Evolutionary conservation across 2,888 invertebrate species (phyloP).

Genomic region (Vannuccia rotundouncinata): DNA sequence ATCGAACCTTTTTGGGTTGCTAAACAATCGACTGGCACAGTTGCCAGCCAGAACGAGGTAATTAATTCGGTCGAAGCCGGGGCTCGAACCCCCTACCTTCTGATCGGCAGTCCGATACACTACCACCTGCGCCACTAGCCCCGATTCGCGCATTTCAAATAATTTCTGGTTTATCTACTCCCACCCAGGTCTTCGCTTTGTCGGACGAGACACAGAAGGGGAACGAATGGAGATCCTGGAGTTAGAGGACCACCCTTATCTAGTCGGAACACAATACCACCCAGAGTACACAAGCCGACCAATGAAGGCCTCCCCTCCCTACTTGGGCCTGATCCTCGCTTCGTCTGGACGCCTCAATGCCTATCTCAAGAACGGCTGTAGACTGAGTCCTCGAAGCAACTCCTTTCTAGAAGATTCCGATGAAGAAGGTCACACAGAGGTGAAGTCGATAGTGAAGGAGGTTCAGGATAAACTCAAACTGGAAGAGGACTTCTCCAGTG

Average conservation of each 20-base stretch:
- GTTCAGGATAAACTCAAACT: not conserved
- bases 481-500: not conserved
- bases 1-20: no score
- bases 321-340: conserved; percentile 84
- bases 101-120: no score
- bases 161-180: no score
- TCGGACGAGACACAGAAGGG: conserved; percentile 69
- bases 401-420: conserved; percentile 31
- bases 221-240: conserved; percentile 89
- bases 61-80: no score
- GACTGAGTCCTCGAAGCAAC: conserved; percentile 46
- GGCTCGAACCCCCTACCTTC: no score
- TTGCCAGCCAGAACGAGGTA: no score
- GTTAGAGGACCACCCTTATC: conserved; percentile 78
- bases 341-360: conserved; percentile 72
- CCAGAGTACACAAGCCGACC: conserved; percentile 85
- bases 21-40: no score
- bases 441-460: not conserved
- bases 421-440: conserved; percentile 25
- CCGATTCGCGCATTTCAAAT: no score
- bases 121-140: no score
- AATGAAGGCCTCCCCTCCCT: conserved; percentile 77
- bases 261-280: conserved; percentile 90
- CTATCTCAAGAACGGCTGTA: conserved; percentile 49
- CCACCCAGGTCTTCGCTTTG: conserved; percentile 72